A percentile compares a stretch with the other conserved stretches of the same genome.
Evolutionary conservation across 2,113 vertebrate genomes (phyloP).

Genomic region (Penelope pileata): DNA sequence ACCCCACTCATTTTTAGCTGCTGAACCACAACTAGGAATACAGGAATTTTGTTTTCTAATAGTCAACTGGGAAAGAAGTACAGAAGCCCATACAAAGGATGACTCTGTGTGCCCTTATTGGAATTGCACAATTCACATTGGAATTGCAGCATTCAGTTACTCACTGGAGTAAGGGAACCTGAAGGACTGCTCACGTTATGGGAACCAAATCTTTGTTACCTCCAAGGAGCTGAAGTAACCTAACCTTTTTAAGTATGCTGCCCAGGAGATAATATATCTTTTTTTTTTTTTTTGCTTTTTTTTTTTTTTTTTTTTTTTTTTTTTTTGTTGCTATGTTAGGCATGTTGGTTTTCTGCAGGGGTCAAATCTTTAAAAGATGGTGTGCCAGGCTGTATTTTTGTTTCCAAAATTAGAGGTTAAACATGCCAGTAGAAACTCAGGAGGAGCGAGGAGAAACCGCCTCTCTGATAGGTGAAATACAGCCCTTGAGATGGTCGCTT

Average conservation of each 20-base stretch:
- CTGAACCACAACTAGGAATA: background rate
- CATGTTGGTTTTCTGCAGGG: background rate
- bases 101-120: background rate
- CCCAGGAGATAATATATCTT: background rate
- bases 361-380: background rate
- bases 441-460: constrained; percentile 44
- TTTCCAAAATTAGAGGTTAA: constrained; percentile 59
- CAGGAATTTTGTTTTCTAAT: background rate
- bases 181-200: background rate
- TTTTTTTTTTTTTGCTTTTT: no score
- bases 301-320: background rate
- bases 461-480: constrained; percentile 31
- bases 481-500: constrained; percentile 18
- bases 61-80: background rate
- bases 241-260: background rate
- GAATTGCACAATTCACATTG: background rate
- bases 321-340: background rate
- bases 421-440: constrained; percentile 23
- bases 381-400: constrained; percentile 63
- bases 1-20: background rate
- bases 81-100: background rate
- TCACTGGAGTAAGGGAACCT: background rate
- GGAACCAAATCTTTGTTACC: background rate
- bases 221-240: background rate
- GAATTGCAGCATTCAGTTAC: no score